phyloP scores from a whole-genome alignment of 2,113 vertebrate genomes.

The Entomyzon cyanotis region DNA sequence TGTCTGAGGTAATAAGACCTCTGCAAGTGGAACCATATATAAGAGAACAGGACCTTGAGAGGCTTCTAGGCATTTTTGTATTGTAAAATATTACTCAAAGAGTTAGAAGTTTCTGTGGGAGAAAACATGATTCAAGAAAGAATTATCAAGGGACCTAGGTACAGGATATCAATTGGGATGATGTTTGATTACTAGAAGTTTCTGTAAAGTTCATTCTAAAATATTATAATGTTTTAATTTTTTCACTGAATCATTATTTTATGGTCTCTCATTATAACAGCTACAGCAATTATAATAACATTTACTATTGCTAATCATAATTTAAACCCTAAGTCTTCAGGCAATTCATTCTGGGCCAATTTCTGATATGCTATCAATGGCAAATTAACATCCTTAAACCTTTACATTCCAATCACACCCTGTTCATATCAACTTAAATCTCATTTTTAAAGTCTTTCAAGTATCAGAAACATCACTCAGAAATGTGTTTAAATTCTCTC shows the following conservation, averaged over 20 bases:
- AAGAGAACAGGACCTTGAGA: not conserved
- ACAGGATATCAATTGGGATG: not conserved
- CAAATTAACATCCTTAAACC: not conserved
- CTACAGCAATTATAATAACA: not conserved
- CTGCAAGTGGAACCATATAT: not conserved
- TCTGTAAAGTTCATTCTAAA: not conserved
- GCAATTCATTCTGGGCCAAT: not conserved
- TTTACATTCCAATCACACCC: not conserved
- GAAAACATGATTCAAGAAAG: not conserved
- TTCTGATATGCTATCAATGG: not conserved
- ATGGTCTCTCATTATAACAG: not conserved
- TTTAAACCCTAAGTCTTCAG: not conserved
- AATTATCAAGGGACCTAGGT: not conserved
- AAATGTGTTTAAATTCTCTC: conserved; percentile 12
- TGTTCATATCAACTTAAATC: not conserved
- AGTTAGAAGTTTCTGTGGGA: not conserved
- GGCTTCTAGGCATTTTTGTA: not conserved
- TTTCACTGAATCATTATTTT: not conserved
- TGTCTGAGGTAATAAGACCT: not conserved
- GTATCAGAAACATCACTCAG: not conserved
- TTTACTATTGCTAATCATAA: not conserved
- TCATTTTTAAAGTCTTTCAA: conserved; percentile 14
- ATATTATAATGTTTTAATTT: not conserved
- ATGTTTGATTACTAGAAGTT: not conserved
- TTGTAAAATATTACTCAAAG: not conserved